Base-by-base conservation (phyloP, 2,888 invertebrate species). In the Megaustenia siamemsis region DNA sequence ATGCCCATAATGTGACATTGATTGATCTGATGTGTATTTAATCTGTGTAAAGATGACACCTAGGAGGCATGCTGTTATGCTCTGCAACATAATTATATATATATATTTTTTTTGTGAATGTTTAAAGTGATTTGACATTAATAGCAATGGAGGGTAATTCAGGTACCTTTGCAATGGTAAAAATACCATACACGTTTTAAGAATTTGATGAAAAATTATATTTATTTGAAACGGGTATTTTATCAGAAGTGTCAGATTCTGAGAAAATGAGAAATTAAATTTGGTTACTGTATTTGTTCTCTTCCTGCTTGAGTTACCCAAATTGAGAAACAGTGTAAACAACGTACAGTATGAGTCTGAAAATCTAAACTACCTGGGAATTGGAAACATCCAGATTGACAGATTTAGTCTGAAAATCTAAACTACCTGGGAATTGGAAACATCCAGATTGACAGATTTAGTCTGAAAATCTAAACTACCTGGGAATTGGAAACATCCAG, bases 171-270 rank as follows among this genome's bases (percentile, higher is more conserved):
- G 4, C 4, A 12, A 8, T 63, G 32, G 28, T 18, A 12, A 24
- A 53, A 53, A 18, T 24, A 10, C 53, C 53, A 53, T 18, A 12
- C 4, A 24, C 12, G 21, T 53, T 53, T n/a, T 6, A 24, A 53
- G 18, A 18, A 32, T 63, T 63, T 28, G 63, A 63, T 63, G 5
- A 5, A 60, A n/a, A 32, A 8, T 28, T 32, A 10, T 63, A 63
- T 63, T 63, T 63, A 63, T 63, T 63, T 63, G 63, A 63, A 63
- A 63, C 63, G 63, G 63, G 63, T 63, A 63, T 63, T 63, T 63
- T 12, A 60, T 60, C 63, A 15, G 32, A 32, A 63, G 15, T 28
- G 18, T 63, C 28, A 28, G 28, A 60, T 60, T 60, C 60, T 60
- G 60, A 60, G 60, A 60, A 60, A 28, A 60, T 60, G 8, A 63